These are phyloP conservation scores for Chloroceryle inda DNA, from an alignment of 2,797 vertebrate genomes.

Conservation along the genomic window DNA sequence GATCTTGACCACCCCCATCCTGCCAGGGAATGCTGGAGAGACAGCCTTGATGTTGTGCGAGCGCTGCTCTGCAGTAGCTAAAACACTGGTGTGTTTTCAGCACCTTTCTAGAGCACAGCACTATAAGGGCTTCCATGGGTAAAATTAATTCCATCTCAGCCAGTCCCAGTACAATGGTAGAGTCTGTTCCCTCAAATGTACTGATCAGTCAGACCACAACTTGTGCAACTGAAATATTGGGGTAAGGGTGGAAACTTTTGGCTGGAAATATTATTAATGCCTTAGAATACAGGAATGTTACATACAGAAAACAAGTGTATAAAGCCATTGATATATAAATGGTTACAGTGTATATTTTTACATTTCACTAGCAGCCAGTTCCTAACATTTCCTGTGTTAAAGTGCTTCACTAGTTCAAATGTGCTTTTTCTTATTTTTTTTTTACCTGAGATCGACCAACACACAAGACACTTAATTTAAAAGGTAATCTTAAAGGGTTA, in stretches of 20 bases:
- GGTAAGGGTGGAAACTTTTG: neutral
- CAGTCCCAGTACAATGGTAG: fast-evolving
- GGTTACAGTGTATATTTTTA: neutral
- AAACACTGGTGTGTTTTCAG: neutral
- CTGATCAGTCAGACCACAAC: neutral
- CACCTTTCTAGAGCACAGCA: neutral
- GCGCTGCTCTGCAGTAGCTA: neutral
- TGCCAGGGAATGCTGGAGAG: neutral
- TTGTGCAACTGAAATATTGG: neutral
- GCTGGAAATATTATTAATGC: neutral
- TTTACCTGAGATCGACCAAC: neutral
- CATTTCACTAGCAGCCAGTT: neutral
- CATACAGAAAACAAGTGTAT: neutral
- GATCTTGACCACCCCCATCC: no score
- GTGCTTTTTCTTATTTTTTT: neutral
- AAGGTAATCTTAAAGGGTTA: neutral
- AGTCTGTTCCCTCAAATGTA: fast-evolving
- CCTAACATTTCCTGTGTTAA: neutral
- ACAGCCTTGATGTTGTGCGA: neutral
- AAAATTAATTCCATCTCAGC: neutral
- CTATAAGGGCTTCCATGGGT: neutral
- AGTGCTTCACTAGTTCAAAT: neutral
- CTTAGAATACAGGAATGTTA: neutral
- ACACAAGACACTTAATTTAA: neutral
- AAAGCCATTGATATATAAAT: neutral